Base-by-base conservation (phyloP, 2,888 invertebrate species). In the Volucella inanis region DNA sequence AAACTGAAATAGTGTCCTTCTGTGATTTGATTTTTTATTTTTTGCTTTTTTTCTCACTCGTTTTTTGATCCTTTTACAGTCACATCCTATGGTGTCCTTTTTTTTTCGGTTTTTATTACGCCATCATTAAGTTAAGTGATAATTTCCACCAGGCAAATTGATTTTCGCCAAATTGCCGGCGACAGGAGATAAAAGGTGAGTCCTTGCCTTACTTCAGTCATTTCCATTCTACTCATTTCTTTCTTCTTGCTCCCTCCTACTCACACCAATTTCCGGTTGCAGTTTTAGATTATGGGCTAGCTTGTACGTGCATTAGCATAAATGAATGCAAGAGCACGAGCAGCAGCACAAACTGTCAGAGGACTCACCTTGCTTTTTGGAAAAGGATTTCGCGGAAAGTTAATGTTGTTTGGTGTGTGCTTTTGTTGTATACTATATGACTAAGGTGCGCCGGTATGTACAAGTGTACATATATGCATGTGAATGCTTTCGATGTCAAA, bases 121-220 rank as follows among this genome's bases (percentile, higher is more conserved):
- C 61, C 59, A 61, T 76, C 80, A 85, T 76, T 83, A 77, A 79
- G 70, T 65, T 57, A 75, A 75, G 74, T 84, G 79, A 84, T 84
- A 84, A 84, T 84, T 84, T 75, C 71, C 70, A 67, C 38, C 31
- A 62, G 80, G 64, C n/a, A 85, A 85, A 80, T 80, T 85, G 84
- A 85, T 85, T 85, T 72, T 52, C 43, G 55, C 41, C 80, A 71
- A 85, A 85, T 76, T 80, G 65, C 57, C 62, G 14, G 39, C 22
- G 67, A 43, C 55, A 64, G 49, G 57, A 67, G 50, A 74, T 67
- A 61, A 54, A 67, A 59, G n/a, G 31, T 12, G 2, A 15, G 10
- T 31, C 31, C 31, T 31, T 31, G 6, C 31, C 31, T 31, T 31
- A 31, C 31, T 31, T 31, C 31, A 31, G 31, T 31, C 31, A 31